Base-by-base conservation (phyloP, 92 coral and sea anemone species). In the Muricea muricata region DNA sequence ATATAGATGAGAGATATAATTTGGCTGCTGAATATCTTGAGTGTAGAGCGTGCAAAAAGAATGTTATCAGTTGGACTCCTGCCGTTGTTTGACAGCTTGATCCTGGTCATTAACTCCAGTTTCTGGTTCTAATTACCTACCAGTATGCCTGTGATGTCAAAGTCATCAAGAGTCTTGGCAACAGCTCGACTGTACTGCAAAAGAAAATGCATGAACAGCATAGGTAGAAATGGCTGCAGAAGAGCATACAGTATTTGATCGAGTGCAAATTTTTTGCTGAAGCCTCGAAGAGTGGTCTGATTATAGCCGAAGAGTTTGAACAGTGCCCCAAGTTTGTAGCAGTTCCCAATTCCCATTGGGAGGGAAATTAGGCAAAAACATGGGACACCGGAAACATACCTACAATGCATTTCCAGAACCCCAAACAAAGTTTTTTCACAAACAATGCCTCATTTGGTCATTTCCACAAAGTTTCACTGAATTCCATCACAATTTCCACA, bases 61-160 rank as follows among this genome's bases (percentile, higher is more conserved):
- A 6, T n/a, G 63, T 85, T 0, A 92, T 90, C 66, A 84, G 90
- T 68, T 92, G 93, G 93, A 87, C 87, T 41, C 70, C 75, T 23
- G 80, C 29, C 26, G 81, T 90, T 39, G 83, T 89, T 0, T 61
- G 78, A 23, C 92, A 90, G 26, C 90, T 92, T 0, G 92, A 87
- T 40, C 32, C 61, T 17, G 87, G 93, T 5, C 92, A 87, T 56
- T 82, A 47, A n/a, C 29, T 87, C 8, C 90, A 60, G 83, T 90
- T 90, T 30, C 91, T 91, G 3, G 86, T 68, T 0, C 28, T 92
- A 8, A 77, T 87, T 0, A 90, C 93, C 63, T 92, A 90, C 81
- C 77, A 82, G 14, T 85, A 87, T 82, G 93, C 97, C 31, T 90
- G 97, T 81, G 90, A 90, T 63, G 84, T 80, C 6, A 60, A 79